Evolutionary conservation across 2,888 invertebrate species (phyloP).

Genomic region (Limnephilus rhombicus): DNA sequence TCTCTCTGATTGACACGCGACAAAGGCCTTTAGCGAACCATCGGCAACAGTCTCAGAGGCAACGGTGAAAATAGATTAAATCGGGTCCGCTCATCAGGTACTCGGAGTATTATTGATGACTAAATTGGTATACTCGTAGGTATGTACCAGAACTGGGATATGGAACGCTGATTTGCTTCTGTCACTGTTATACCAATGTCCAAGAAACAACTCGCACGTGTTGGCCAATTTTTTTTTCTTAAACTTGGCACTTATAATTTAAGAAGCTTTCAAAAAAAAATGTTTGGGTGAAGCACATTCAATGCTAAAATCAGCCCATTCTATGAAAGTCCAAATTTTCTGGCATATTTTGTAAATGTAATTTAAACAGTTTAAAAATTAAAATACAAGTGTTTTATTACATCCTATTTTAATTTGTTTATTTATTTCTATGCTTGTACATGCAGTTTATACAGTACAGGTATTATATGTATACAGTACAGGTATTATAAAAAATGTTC

Average conservation of each 20-base stretch:
- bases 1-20: not conserved
- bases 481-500: too few relatives aligned
- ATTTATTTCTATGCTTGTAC: too few relatives aligned
- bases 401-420: too few relatives aligned
- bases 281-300: not conserved
- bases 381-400: too few relatives aligned
- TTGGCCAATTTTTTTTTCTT: not conserved
- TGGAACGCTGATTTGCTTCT: not conserved
- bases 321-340: not conserved
- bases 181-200: not conserved
- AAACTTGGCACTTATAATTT: not conserved
- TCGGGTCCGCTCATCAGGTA: not conserved
- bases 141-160: not conserved
- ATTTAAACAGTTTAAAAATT: too few relatives aligned
- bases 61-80: not conserved
- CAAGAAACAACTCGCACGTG: not conserved
- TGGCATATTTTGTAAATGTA: too few relatives aligned
- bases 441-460: too few relatives aligned
- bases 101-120: not conserved
- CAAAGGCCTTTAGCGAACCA: not conserved
- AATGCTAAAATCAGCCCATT: not conserved
- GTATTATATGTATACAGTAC: too few relatives aligned
- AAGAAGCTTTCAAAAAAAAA: not conserved
- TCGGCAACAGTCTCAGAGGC: not conserved
- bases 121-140: not conserved